Evolutionary conservation across 2,888 invertebrate genomes (phyloP).

Genomic region (Brenthis hecate): DNA sequence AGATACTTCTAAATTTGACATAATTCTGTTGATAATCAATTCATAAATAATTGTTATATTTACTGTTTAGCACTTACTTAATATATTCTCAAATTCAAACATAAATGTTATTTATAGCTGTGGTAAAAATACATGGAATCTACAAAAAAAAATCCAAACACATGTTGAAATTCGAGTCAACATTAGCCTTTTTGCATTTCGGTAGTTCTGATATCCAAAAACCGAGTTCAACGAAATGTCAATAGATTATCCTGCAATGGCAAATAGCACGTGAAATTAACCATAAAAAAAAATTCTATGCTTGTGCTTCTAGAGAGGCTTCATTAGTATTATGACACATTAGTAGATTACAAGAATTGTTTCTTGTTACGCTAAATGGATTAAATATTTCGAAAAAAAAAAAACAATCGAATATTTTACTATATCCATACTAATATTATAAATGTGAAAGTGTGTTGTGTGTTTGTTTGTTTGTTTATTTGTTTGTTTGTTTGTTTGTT

Average conservation of each 20-base stretch:
- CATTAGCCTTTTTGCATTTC: conserved; percentile 58
- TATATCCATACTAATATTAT: too few species aligned
- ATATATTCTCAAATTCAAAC: too few species aligned
- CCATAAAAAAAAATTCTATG: neutral
- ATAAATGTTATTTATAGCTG: neutral
- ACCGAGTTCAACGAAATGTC: conserved; percentile 65
- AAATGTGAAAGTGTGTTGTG: too few species aligned
- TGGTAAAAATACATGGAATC: neutral
- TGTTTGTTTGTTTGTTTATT: too few species aligned
- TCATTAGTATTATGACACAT: conserved; percentile 34
- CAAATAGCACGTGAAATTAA: conserved; percentile 69
- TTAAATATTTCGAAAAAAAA: too few species aligned
- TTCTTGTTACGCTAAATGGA: neutral
- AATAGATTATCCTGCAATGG: conserved; percentile 53
- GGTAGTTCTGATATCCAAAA: conserved; percentile 48
- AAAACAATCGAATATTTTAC: too few species aligned
- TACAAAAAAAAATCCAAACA: conserved; percentile 46
- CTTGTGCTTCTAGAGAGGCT: conserved; percentile 61
- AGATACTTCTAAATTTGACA: too few species aligned
- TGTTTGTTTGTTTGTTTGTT: too few species aligned
- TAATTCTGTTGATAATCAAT: too few species aligned
- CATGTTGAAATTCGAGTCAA: conserved; percentile 67
- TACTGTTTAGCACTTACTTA: too few species aligned
- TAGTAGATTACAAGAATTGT: neutral
- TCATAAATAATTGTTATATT: too few species aligned